Base-by-base conservation (phyloP, 2,888 invertebrate species). In the Drosophila monieri region DNA sequence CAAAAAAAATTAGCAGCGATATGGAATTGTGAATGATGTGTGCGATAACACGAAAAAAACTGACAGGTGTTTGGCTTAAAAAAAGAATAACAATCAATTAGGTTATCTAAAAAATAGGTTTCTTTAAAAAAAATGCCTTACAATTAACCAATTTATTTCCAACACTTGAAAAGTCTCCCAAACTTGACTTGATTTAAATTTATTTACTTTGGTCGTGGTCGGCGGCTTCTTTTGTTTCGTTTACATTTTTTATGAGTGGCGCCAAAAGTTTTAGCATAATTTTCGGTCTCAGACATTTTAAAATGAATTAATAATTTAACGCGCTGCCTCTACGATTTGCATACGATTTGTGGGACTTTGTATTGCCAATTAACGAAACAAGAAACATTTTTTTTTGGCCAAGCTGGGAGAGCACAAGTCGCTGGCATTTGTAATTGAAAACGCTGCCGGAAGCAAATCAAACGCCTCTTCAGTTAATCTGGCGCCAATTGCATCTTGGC, bases 201-300 rank as follows among this genome's bases (percentile, higher is more conserved):
- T 58, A 21, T 41, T 15, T 30, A 41, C 64, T 68, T 57, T 46
- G 15, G 15, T 39, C n/a, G 15, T 39, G 15, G 6, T 15, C 9
- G 39, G 18, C 48, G 49, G 18, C 51, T 14, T 14, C 35, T 59
- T 47, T 60, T 61, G 47, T 61, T 60, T 74, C 62, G 53, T 74
- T 74, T 59, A 69, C 70, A 64, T 69, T 64, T 75, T 74, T 74
- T 74, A 72, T 87, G 85, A 79, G 76, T 79, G 88, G 83, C 83
- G 83, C 83, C 83, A 84, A 84, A 84, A 80, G 88, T 77, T 84
- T 84, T 84, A 88, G 86, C 83, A 84, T 84, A 84, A 83, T 85
- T 83, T 87, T 44, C 6, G 35, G 44, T 60, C 53, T 49, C 47
- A 35, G 44, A 53, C 52, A 41, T 15, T 85, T 88, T 78, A 77